Evolutionary conservation across 2,888 invertebrate species (phyloP).

Genomic region (Aquatica leii): DNA sequence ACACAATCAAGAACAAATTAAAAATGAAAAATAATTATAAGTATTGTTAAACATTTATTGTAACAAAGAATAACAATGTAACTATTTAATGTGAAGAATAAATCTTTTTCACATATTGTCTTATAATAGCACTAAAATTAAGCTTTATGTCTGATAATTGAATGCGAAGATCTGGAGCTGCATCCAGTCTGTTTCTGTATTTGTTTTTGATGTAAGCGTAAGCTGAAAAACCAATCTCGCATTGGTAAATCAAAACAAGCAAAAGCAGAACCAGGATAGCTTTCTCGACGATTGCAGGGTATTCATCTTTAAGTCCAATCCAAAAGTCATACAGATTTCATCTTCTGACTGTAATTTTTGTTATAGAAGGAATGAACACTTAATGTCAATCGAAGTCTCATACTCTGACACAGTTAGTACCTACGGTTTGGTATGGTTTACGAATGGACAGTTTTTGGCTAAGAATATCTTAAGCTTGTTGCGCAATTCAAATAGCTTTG

Average conservation of each 20-base stretch:
- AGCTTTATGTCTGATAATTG: background rate
- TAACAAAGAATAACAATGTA: too few relatives aligned
- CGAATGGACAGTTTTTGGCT: too few relatives aligned
- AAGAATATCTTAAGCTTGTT: background rate
- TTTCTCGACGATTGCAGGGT: too few relatives aligned
- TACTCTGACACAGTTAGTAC: background rate
- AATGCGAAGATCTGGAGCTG: background rate
- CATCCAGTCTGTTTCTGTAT: background rate
- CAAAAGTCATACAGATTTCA: too few relatives aligned
- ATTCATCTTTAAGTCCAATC: too few relatives aligned
- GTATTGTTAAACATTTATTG: background rate
- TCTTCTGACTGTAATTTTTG: too few relatives aligned
- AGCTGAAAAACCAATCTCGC: too few relatives aligned
- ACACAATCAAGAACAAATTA: too few relatives aligned
- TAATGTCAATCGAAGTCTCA: background rate
- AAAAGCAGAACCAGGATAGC: too few relatives aligned
- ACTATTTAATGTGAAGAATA: background rate
- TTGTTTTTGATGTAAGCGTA: too few relatives aligned
- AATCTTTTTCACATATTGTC: too few relatives aligned
- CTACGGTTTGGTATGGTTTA: background rate
- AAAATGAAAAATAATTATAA: background rate
- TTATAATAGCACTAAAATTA: background rate
- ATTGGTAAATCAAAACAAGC: too few relatives aligned
- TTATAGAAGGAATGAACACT: background rate
- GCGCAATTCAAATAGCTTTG: constrained; percentile 4